Base-by-base conservation (phyloP, 2,888 invertebrate genomes). In the Alloscopus bannaensis region DNA sequence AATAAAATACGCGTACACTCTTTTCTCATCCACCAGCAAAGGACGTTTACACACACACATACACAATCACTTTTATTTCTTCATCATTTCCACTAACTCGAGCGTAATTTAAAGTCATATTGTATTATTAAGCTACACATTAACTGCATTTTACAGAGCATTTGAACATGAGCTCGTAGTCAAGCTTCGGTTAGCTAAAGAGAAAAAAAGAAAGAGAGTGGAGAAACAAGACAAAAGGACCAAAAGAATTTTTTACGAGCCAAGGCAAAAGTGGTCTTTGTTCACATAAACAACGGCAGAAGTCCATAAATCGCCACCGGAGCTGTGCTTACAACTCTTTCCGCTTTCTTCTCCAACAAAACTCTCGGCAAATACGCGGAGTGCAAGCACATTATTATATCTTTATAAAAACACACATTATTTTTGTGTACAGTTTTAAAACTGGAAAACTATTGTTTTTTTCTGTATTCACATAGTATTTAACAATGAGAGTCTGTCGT, bases 1-100 rank as follows among this genome's bases (percentile, higher is more conserved):
- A 81, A 81, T 77, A 76, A 77, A 81, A 81, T 77, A 77, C 78
- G 60, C 66, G 72, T 71, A 71, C 60, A 50, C 50, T 50, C 50
- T n/a, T n/a, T n/a, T n/a, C n/a, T n/a, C n/a, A n/a, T n/a, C n/a
- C n/a, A n/a, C n/a, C n/a, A n/a, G n/a, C n/a, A n/a, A n/a, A n/a
- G n/a, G n/a, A n/a, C n/a, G n/a, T n/a, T n/a, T n/a, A n/a, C n/a
- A n/a, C n/a, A n/a, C n/a, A n/a, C n/a, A n/a, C n/a, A n/a, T n/a
- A n/a, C n/a, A n/a, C n/a, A n/a, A n/a, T n/a, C n/a, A n/a, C n/a
- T n/a, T n/a, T n/a, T n/a, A n/a, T n/a, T n/a, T n/a, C n/a, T n/a
- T n/a, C n/a, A n/a, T n/a, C 57, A 31, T 57, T 57, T 57, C 20
- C 57, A 29, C n/a, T 31, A 31, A 29, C 13, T 20, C 29, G 22